Evolutionary conservation across 2,113 vertebrate species (phyloP).

Genomic region (Columba livia): DNA sequence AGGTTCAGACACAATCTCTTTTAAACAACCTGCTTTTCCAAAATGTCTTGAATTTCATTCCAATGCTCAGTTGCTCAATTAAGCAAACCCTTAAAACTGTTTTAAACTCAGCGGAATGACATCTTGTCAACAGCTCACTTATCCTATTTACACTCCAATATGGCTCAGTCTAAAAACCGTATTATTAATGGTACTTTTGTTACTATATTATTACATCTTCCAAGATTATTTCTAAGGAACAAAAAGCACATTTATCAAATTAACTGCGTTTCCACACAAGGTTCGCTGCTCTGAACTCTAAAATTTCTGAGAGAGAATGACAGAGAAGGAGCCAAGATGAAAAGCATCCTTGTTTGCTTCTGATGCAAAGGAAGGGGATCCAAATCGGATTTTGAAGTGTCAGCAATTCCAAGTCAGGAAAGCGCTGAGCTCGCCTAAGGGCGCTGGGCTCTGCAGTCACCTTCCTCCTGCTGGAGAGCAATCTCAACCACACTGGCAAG

Average conservation of each 20-base stretch:
- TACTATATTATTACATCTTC: not conserved
- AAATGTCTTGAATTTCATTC: not conserved
- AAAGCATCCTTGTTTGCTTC: not conserved
- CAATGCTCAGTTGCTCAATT: not conserved
- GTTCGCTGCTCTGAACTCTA: not conserved
- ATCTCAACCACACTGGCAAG: not conserved
- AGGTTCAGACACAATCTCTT: not conserved
- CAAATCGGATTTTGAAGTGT: not conserved
- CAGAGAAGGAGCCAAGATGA: not conserved
- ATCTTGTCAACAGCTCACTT: not conserved
- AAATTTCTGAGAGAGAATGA: not conserved
- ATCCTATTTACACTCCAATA: not conserved
- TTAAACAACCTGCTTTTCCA: not conserved
- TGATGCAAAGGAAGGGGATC: not conserved
- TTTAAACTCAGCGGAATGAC: not conserved
- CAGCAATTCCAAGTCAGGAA: not conserved
- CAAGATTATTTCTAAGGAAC: not conserved
- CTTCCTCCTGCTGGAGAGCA: not conserved
- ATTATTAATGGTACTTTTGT: not conserved
- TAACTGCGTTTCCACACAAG: not conserved
- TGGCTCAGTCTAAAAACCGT: not conserved
- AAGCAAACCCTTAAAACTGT: not conserved
- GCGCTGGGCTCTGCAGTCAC: not conserved
- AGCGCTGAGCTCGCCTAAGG: not conserved
- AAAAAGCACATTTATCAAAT: not conserved